phyloP scores from a whole-genome alignment of 2,113 vertebrate genomes.

The Rhinoptilus africanus region DNA sequence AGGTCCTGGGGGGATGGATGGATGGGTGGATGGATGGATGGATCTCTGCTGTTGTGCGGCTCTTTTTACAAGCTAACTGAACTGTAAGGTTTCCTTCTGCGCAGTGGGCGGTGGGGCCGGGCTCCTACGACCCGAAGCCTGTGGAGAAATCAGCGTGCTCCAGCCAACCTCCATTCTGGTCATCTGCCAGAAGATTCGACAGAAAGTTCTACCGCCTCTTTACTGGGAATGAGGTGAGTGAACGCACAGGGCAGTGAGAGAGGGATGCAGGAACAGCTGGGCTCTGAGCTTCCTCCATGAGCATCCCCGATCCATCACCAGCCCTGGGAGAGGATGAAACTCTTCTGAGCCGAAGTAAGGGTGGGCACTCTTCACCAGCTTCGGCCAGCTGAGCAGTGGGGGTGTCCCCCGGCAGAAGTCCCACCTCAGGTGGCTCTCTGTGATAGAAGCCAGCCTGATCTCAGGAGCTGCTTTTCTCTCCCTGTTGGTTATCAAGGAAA shows the following conservation, averaged over 20 bases:
- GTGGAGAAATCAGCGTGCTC: neutral
- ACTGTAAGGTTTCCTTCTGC: neutral
- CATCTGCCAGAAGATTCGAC: slow-evolving; percentile 58
- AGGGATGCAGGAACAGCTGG: neutral
- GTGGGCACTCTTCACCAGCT: neutral
- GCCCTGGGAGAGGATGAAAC: neutral
- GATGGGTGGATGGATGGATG: neutral
- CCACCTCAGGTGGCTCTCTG: neutral
- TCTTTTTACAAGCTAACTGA: neutral
- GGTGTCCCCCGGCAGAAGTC: neutral
- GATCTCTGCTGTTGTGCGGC: neutral
- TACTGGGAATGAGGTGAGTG: slow-evolving; percentile 58
- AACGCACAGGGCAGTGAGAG: neutral
- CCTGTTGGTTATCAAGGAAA: neutral
- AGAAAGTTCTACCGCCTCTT: neutral
- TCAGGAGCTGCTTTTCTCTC: neutral
- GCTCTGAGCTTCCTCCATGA: neutral
- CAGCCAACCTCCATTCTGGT: slow-evolving; percentile 64
- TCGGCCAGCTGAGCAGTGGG: neutral
- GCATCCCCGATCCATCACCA: neutral
- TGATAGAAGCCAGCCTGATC: neutral
- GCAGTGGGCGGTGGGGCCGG: slow-evolving; percentile 57
- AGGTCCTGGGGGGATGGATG: neutral
- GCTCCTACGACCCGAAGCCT: slow-evolving; percentile 55
- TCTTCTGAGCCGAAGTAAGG: neutral